phyloP scores from a whole-genome alignment of 2,888 invertebrate species.

The Hemithea aestivaria region DNA sequence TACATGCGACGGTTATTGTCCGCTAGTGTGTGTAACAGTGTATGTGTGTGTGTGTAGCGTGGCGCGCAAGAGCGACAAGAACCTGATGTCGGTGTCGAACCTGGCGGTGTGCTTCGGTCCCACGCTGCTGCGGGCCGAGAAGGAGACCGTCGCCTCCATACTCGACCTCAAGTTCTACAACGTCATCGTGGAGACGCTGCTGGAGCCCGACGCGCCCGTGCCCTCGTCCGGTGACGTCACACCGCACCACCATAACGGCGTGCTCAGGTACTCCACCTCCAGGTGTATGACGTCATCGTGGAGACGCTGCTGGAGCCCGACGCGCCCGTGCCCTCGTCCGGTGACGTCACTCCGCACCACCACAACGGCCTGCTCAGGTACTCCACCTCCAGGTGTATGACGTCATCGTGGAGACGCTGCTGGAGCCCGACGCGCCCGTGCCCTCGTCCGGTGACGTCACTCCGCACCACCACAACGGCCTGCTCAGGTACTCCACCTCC shows the following conservation, averaged over 20 bases:
- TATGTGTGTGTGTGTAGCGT: constrained; percentile 37
- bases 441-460: constrained; percentile 17
- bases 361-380: too few species aligned
- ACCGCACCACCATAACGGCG: too few species aligned
- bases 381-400: constrained; percentile 99
- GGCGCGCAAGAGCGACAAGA: constrained; percentile 91
- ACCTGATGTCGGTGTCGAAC: constrained; percentile 98
- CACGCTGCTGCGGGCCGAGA: constrained; percentile 94
- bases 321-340: constrained; percentile 21
- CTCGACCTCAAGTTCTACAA: constrained; percentile 99
- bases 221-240: constrained; percentile 17
- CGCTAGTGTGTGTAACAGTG: background rate
- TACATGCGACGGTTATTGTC: too few species aligned
- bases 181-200: constrained; percentile 97
- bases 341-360: too few species aligned
- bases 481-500: constrained; percentile 99
- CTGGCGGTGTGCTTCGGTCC: constrained; percentile 99
- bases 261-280: constrained; percentile 99
- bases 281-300: constrained; percentile 99
- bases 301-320: constrained; percentile 92
- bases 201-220: constrained; percentile 76
- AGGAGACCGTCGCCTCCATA: constrained; percentile 98
- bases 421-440: constrained; percentile 76
- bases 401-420: constrained; percentile 97
- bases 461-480: too few species aligned